Conservation (phyloP, 2,888 invertebrate genomes). For the Onchidella celtica region DNA sequence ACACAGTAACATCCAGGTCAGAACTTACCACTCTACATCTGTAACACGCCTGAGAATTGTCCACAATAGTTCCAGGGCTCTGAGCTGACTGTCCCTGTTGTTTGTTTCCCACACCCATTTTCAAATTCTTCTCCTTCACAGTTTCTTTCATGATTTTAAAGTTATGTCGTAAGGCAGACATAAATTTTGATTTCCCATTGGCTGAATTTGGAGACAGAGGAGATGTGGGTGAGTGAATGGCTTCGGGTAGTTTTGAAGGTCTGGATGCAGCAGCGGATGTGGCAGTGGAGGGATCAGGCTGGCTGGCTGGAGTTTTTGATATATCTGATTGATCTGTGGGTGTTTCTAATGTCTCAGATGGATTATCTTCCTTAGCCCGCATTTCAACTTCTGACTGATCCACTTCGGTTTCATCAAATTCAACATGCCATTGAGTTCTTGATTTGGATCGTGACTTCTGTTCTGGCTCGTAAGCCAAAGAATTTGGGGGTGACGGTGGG, state of each 20-base stretch:
- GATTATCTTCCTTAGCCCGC: background rate
- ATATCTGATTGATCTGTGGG: background rate
- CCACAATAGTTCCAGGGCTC: background rate
- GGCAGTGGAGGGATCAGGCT: background rate
- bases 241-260: background rate
- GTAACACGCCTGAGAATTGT: conserved; percentile 49
- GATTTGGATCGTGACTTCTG: conserved; percentile 8
- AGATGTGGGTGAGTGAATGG: background rate
- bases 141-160: conserved; percentile 44
- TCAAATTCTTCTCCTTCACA: conserved; percentile 34
- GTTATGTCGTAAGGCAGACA: conserved; percentile 37
- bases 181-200: conserved; percentile 29
- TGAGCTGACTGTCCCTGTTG: conserved; percentile 13
- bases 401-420: background rate
- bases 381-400: background rate
- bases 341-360: background rate
- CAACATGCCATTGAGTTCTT: conserved; percentile 22
- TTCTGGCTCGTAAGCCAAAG: background rate
- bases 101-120: background rate
- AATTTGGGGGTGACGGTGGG: background rate
- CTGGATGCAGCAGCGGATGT: conserved; percentile 1
- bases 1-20: too few relatives aligned
- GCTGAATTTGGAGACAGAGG: conserved; percentile 3
- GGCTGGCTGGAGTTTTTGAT: background rate
- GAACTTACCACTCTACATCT: conserved; percentile 63